A percentile compares a stretch with the other conserved stretches of the same genome.
Evolutionary conservation across 2,888 invertebrate genomes (phyloP).

Genomic region (Taenaris catops): DNA sequence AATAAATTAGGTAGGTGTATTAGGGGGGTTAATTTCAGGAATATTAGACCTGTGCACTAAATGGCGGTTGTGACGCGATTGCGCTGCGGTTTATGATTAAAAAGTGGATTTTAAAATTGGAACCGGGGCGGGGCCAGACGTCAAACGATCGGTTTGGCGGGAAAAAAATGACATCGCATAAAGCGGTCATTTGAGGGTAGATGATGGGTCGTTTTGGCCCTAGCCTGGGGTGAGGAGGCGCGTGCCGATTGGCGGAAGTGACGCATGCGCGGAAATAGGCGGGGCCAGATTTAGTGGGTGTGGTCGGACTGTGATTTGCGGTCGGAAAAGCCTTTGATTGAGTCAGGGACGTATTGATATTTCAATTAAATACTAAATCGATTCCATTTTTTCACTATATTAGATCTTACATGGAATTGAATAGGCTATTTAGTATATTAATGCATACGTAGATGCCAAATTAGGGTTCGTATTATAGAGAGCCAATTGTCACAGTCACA

Average conservation of each 20-base stretch:
- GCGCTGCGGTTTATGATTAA: slow-evolving; percentile 59
- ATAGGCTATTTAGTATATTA: no score
- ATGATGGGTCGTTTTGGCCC: slow-evolving; percentile 36
- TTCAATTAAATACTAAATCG: no score
- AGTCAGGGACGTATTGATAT: slow-evolving; percentile 45
- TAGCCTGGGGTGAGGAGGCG: slow-evolving; percentile 16
- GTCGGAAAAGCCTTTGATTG: slow-evolving; percentile 70
- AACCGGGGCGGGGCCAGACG: slow-evolving; percentile 55
- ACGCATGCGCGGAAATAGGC: slow-evolving; percentile 60
- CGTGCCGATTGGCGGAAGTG: slow-evolving; percentile 43
- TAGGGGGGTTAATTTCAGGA: slow-evolving; percentile 24
- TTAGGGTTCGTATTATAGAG: no score
- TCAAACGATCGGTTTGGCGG: slow-evolving; percentile 58
- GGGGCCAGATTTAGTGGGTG: slow-evolving; percentile 64
- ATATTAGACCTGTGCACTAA: slow-evolving; percentile 37
- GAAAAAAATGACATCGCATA: slow-evolving; percentile 70
- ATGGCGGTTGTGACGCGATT: slow-evolving; percentile 42
- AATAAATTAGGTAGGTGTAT: slow-evolving; percentile 2
- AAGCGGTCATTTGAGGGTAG: slow-evolving; percentile 66
- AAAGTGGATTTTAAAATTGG: slow-evolving; percentile 58
- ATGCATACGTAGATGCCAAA: no score
- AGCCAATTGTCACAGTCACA: no score
- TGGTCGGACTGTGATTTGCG: slow-evolving; percentile 74
- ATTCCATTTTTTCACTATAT: no score
- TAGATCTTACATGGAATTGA: no score